Conservation (phyloP, 1,140 invertebrate species). For the Pollicipes pollicipes region DNA sequence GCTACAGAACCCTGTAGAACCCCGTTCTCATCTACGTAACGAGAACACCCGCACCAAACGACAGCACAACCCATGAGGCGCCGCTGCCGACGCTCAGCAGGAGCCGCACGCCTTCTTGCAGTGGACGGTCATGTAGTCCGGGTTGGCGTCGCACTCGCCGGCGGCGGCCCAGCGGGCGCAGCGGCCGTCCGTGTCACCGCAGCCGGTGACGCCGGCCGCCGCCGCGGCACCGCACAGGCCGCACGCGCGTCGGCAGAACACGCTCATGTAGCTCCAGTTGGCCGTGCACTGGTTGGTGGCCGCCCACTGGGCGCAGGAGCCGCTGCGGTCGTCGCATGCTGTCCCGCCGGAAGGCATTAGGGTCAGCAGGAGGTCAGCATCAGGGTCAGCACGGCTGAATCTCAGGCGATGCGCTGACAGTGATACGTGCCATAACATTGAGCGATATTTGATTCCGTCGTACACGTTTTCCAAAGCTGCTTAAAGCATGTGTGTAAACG, state of each 20-base stretch:
- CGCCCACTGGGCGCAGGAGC: slow-evolving; percentile 10
- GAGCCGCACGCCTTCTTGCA: slow-evolving; percentile 14
- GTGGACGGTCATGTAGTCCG: slow-evolving; percentile 20
- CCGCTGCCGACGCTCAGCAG: background rate
- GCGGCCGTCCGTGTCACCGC: slow-evolving; percentile 19
- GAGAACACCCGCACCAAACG: no score
- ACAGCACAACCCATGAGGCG: no score
- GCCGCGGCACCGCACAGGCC: slow-evolving; percentile 14
- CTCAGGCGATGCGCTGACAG: no score
- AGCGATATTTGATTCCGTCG: no score
- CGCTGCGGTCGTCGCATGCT: slow-evolving; percentile 6
- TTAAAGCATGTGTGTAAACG: no score
- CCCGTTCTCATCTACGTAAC: no score
- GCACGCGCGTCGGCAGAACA: slow-evolving; percentile 13
- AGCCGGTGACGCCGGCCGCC: slow-evolving; percentile 21
- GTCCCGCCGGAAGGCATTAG: background rate
- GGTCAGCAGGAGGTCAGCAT: no score
- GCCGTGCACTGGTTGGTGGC: slow-evolving; percentile 6
- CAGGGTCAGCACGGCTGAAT: no score
- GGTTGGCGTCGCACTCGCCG: slow-evolving; percentile 22
- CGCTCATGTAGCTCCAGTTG: slow-evolving; percentile 10
- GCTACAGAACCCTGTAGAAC: no score
- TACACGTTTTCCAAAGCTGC: no score
- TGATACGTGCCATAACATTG: no score
- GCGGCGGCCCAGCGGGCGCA: slow-evolving; percentile 20